Evolutionary conservation across 2,888 invertebrate species (phyloP).

Genomic region (Oscheius sp.): DNA sequence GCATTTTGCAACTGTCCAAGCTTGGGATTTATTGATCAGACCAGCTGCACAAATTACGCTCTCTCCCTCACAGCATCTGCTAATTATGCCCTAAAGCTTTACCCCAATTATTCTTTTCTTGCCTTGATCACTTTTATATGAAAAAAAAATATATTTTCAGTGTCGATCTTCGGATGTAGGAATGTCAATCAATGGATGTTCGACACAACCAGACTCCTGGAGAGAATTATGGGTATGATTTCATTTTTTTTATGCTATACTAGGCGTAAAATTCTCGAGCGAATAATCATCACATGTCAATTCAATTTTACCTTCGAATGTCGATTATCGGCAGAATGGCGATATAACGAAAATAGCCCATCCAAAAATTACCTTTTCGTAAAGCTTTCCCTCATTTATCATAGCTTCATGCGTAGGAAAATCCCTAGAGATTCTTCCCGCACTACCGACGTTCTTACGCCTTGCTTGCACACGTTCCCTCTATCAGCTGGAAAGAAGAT

Average conservation of each 20-base stretch:
- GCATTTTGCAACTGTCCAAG: background rate
- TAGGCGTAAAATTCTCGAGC: background rate
- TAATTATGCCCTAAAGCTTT: background rate
- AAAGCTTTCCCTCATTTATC: background rate
- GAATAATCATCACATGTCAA: background rate
- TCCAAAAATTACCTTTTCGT: background rate
- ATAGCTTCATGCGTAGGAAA: background rate
- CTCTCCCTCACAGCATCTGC: background rate
- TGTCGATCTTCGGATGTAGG: constrained; percentile 17
- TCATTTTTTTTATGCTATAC: background rate
- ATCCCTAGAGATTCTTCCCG: constrained; percentile 8
- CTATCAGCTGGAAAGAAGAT: background rate
- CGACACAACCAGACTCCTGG: constrained; percentile 22
- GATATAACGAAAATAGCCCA: background rate
- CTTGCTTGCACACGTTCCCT: background rate
- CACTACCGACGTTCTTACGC: too few relatives aligned
- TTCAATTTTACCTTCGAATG: constrained; percentile 1
- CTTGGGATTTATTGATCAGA: constrained; percentile 15
- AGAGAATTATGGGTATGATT: constrained; percentile 34
- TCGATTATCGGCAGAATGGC: background rate
- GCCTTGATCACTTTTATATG: background rate
- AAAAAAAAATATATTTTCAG: background rate
- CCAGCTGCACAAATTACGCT: constrained; percentile 30
- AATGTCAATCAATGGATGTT: constrained; percentile 25
- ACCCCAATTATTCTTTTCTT: background rate